Conservation (phyloP, 2,797 vertebrate species). For the Sylvia borin region DNA sequence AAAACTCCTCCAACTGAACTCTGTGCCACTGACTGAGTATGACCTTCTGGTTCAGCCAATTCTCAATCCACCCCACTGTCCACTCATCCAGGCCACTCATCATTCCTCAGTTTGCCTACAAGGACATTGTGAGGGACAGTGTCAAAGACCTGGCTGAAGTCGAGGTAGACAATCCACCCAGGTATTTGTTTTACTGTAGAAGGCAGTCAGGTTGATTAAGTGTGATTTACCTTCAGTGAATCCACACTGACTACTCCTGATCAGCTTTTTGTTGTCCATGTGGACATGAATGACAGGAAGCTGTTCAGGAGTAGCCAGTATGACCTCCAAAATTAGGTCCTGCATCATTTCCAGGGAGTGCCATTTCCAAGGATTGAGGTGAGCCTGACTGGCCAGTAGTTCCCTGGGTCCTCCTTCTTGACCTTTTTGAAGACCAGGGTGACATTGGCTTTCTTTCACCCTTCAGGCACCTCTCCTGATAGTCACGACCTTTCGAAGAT, state of each 20-base stretch:
- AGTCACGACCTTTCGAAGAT: neutral
- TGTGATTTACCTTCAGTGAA: neutral
- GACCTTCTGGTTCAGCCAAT: neutral
- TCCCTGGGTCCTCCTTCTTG: neutral
- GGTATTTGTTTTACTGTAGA: neutral
- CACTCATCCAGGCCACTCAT: neutral
- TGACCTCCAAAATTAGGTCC: neutral
- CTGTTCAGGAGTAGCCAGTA: neutral
- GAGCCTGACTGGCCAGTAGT: neutral
- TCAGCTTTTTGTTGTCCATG: no score
- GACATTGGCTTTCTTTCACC: neutral
- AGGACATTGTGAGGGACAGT: neutral
- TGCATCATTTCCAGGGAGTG: neutral
- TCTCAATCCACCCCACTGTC: neutral
- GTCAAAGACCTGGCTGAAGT: neutral
- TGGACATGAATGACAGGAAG: neutral
- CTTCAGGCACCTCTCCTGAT: neutral
- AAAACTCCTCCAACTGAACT: accelerated
- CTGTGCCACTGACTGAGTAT: neutral
- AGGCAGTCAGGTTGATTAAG: neutral
- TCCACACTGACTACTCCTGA: neutral
- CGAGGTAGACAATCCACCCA: accelerated
- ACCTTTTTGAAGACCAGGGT: neutral
- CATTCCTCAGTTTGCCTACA: neutral
- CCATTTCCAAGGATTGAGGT: neutral